These are phyloP conservation scores for Cyclopterus lumpus DNA, from an alignment of 2,797 vertebrate species.

Conservation along the genomic window DNA sequence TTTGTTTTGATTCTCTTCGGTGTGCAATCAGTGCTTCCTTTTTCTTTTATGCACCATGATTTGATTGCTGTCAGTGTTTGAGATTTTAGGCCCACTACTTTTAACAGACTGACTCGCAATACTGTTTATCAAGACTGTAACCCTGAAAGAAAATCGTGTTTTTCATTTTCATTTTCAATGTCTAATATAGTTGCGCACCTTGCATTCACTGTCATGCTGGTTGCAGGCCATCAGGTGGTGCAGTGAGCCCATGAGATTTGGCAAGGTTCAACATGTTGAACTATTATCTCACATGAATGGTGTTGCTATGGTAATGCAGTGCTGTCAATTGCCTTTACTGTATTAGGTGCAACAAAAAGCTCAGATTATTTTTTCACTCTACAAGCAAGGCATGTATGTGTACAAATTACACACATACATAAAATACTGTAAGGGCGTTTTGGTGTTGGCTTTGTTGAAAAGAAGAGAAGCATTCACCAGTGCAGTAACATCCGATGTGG, in stretches of 20 bases:
- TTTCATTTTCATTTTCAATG: not conserved
- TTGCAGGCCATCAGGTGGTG: slow-evolving; percentile 73
- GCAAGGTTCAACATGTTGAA: slow-evolving; percentile 31
- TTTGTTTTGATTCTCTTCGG: slow-evolving; percentile 14
- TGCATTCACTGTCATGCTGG: slow-evolving; percentile 54
- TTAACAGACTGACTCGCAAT: not conserved
- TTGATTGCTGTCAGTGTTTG: not conserved
- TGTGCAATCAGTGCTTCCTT: slow-evolving; percentile 15
- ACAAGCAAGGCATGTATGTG: not conserved
- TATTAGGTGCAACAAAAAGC: slow-evolving; percentile 38
- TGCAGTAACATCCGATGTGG: slow-evolving; percentile 40
- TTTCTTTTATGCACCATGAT: slow-evolving; percentile 11
- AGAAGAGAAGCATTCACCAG: slow-evolving; percentile 17
- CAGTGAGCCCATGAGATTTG: slow-evolving; percentile 62
- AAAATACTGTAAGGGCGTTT: not conserved
- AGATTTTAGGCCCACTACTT: not conserved
- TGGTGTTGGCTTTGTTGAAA: slow-evolving; percentile 9
- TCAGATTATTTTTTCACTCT: slow-evolving; percentile 27
- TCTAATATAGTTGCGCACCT: not conserved
- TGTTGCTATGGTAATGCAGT: slow-evolving; percentile 77
- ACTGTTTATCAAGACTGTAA: not conserved
- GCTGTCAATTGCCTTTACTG: slow-evolving; percentile 55
- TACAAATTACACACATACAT: not conserved
- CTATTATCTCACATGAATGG: slow-evolving; percentile 50
- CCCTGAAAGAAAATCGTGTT: not conserved